Conservation (phyloP, 2,888 invertebrate genomes). For the Petrophora chlorosata region DNA sequence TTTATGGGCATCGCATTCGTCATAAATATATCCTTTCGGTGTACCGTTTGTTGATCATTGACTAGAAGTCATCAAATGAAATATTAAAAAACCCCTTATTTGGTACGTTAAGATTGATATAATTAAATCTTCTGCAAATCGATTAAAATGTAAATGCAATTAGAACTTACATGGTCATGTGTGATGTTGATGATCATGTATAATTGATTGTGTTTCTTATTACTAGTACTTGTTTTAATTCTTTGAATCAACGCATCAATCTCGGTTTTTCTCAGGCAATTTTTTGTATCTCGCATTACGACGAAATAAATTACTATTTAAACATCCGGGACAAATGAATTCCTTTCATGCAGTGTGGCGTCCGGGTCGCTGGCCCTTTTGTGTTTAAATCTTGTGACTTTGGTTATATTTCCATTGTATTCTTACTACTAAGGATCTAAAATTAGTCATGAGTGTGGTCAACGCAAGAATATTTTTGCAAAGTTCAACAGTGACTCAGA, state of each 20-base stretch:
- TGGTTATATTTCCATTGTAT: conserved; percentile 36
- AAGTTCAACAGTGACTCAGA: conserved; percentile 42
- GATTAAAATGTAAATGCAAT: conserved; percentile 39
- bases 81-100: conserved; percentile 28
- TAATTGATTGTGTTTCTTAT: conserved; percentile 23
- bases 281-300: conserved; percentile 29
- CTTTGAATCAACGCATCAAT: conserved; percentile 34
- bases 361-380: conserved; percentile 57
- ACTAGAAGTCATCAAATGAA: conserved; percentile 45
- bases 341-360: conserved; percentile 40
- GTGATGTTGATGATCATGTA: conserved; percentile 24
- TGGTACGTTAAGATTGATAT: conserved; percentile 19
- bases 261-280: conserved; percentile 18
- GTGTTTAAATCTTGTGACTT: conserved; percentile 28
- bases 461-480: conserved; percentile 25
- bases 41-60: conserved; percentile 49
- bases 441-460: conserved; percentile 37
- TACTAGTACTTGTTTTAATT: conserved; percentile 23
- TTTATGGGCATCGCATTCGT: conserved; percentile 49
- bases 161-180: conserved; percentile 30
- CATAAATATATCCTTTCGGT: conserved; percentile 39
- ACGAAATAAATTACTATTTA: conserved; percentile 33
- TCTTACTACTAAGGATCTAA: conserved; percentile 33
- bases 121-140: conserved; percentile 24
- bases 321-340: conserved; percentile 42